These are phyloP conservation scores for Epirrhoe alternata DNA, from an alignment of 2,888 invertebrate genomes.

Conservation along the genomic window DNA sequence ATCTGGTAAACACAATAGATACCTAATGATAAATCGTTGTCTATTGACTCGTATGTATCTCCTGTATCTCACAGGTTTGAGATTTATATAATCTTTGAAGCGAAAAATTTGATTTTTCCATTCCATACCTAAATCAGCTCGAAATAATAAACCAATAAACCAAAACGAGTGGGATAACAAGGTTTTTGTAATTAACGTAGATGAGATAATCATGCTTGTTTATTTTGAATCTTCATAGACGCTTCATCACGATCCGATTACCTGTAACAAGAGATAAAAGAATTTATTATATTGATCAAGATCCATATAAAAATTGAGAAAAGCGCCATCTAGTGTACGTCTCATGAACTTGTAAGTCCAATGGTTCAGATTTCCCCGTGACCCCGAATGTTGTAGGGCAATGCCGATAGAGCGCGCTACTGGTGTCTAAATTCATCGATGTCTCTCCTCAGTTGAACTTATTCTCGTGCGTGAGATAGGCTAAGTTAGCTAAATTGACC, in stretches of 20 bases:
- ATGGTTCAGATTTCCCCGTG: slow-evolving; percentile 7
- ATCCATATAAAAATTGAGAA: not conserved
- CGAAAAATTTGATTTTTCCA: too few species aligned
- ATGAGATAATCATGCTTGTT: not conserved
- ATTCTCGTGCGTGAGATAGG: too few species aligned
- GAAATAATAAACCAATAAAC: not conserved
- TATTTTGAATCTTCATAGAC: not conserved
- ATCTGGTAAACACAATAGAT: not conserved
- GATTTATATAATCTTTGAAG: too few species aligned
- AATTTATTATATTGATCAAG: not conserved
- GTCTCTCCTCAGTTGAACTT: too few species aligned
- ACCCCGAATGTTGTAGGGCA: slow-evolving; percentile 21
- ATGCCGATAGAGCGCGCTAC: slow-evolving; percentile 48
- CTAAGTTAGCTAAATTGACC: too few species aligned
- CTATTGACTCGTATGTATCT: too few species aligned
- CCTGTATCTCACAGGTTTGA: too few species aligned
- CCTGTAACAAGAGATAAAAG: slow-evolving; percentile 46
- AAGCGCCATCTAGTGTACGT: slow-evolving; percentile 52
- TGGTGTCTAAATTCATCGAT: slow-evolving; percentile 31
- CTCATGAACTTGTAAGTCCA: slow-evolving; percentile 34
- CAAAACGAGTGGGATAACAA: not conserved
- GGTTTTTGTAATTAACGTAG: not conserved
- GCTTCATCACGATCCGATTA: slow-evolving; percentile 36
- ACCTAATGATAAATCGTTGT: too few species aligned
- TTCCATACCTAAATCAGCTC: too few species aligned